Evolutionary conservation across 2,888 invertebrate species (phyloP).

Genomic region (Cordylochernes scorpioides): DNA sequence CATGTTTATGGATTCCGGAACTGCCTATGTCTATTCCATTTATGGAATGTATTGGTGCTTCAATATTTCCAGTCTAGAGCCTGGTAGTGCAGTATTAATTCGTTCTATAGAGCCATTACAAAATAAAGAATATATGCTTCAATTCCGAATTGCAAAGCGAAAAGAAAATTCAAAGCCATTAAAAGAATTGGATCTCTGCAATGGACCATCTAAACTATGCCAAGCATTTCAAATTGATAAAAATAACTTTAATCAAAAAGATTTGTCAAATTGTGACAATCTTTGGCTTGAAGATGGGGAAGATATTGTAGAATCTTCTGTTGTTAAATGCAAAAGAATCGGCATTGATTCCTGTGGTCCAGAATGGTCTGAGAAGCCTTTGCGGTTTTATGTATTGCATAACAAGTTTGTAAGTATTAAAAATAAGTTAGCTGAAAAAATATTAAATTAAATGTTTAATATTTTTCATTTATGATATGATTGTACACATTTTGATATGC

Average conservation of each 20-base stretch:
- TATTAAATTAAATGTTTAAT: too few relatives aligned
- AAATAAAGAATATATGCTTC: constrained; percentile 31
- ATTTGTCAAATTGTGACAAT: constrained; percentile 26
- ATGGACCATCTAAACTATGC: constrained; percentile 44
- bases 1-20: constrained; percentile 43
- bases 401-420: constrained; percentile 29
- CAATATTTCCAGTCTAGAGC: constrained; percentile 37
- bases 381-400: constrained; percentile 36
- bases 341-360: constrained; percentile 33
- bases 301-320: constrained; percentile 14
- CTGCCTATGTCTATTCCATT: constrained; percentile 40
- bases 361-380: constrained; percentile 34
- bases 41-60: constrained; percentile 47
- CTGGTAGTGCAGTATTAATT: constrained; percentile 38
- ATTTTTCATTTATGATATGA: too few relatives aligned
- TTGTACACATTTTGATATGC: too few relatives aligned
- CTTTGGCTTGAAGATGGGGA: constrained; percentile 29
- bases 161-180: constrained; percentile 12
- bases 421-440: constrained; percentile 23
- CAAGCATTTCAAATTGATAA: constrained; percentile 34
- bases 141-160: constrained; percentile 16
- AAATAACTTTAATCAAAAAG: constrained; percentile 29
- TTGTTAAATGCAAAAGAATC: constrained; percentile 31
- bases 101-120: constrained; percentile 37
- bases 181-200: constrained; percentile 30